These are phyloP conservation scores for Ctenoplectra terminalis DNA, from an alignment of 1,140 invertebrate genomes.

Conservation along the genomic window DNA sequence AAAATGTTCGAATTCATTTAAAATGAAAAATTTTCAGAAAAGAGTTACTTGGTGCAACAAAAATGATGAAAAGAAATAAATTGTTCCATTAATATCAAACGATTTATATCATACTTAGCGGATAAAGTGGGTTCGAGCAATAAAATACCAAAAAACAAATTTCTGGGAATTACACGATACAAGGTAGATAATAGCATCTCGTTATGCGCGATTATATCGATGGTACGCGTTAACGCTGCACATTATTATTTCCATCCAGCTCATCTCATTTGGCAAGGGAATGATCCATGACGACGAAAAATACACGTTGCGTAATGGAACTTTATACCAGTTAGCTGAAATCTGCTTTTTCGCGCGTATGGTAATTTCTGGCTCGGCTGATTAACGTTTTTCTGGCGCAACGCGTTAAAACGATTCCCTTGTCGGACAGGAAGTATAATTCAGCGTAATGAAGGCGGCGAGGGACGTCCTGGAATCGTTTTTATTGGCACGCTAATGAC, in stretches of 20 bases:
- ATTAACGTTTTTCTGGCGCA: slow-evolving; percentile 10
- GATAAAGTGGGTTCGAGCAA: neutral
- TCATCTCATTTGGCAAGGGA: neutral
- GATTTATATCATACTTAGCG: neutral
- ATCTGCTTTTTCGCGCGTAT: slow-evolving; percentile 6
- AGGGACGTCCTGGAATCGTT: neutral
- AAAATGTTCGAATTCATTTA: too few species aligned
- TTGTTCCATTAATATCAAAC: fast-evolving
- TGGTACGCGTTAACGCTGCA: neutral
- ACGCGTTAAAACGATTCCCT: neutral
- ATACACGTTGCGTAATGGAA: slow-evolving; percentile 33
- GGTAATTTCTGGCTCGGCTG: neutral
- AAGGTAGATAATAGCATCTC: neutral
- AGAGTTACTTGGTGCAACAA: neutral
- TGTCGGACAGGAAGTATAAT: slow-evolving; percentile 11
- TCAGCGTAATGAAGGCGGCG: slow-evolving; percentile 15
- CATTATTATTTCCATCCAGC: neutral
- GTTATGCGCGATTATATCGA: neutral
- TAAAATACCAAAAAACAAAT: neutral
- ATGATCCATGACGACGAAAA: slow-evolving; percentile 27
- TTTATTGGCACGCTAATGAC: slow-evolving; percentile 18
- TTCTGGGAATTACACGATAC: neutral
- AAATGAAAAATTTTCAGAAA: neutral
- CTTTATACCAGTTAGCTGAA: slow-evolving; percentile 13
- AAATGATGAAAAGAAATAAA: neutral